Evolutionary conservation across 2,888 invertebrate species (phyloP), one percentile per base, ranked within the genome.

Genomic region (Drosophila macrospina): DNA sequence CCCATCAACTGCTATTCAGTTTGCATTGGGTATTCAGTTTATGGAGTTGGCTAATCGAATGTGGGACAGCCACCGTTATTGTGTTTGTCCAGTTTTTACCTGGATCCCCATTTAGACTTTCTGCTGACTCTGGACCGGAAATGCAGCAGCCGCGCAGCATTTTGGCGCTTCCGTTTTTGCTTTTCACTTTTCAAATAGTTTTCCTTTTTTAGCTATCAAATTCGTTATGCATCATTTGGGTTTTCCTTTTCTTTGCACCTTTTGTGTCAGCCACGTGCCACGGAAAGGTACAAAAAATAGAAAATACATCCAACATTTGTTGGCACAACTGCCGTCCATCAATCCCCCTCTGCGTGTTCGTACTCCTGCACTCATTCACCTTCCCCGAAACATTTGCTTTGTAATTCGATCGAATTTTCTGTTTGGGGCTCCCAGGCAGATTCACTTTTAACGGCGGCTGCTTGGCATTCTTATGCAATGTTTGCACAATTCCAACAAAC

Each of bases 251-350:
- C 59, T 51, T 77, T 76, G 85, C 86, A 87, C 86, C 86, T 84
- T 83, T 83, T 82, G 72, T 82, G 37, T 52, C 63, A 39, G 65
- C 84, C 86, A 86, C 86, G 86, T 88, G 86, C 88, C 88, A 71
- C 48, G 15, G 10, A 20, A 52, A 72, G 57, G 32, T 55, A 54
- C 26, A 57, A 59, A 69, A 51, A 52, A 44, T 13, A 4, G 48
- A 74, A 66, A 75, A 75, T 44, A 44, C 64, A 75, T 73, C 65
- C 62, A 79, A 79, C 80, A 83, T 78, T 76, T 83, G 81, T 86
- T 86, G 86, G 78, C 81, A 80, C 88, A 87, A 87, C 88, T 88
- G 80, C 75, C 68, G 70, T 63, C 75, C 8, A 30, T 62, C 80
- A 52, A 41, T 37, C 48, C 30, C 34, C 8, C 51, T 16, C 36